These are phyloP conservation scores for Diacarnus erythraeanus DNA, from an alignment of 37 sponge, comb jelly and placozoan genomes.

Conservation along the genomic window DNA sequence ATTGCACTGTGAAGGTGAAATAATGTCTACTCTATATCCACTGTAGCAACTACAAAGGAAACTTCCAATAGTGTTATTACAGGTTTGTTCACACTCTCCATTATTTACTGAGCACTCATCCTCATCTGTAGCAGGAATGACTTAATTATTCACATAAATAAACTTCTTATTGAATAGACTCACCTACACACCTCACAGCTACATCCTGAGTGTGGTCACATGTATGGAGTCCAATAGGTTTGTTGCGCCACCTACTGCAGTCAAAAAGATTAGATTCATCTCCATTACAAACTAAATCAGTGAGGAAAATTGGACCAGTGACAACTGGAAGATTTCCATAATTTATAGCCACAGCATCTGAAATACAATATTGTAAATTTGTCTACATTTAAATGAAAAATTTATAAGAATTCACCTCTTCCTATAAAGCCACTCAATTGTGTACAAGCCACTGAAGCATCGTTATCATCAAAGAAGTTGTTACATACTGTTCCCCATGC, in stretches of 20 bases:
- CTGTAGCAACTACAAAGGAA: slow-evolving; percentile 17
- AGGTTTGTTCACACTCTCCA: slow-evolving; percentile 39
- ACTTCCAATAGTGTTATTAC: slow-evolving; percentile 32
- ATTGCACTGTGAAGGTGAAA: slow-evolving; percentile 3
- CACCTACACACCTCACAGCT: slow-evolving; percentile 23
- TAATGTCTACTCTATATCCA: slow-evolving; percentile 22
- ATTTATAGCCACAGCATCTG: neutral
- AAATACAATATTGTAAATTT: too few species aligned
- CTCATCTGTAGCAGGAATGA: slow-evolving; percentile 18
- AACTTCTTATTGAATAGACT: neutral
- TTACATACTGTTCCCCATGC: slow-evolving; percentile 42
- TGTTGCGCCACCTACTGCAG: neutral
- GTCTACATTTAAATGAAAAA: too few species aligned
- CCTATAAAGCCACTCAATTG: slow-evolving; percentile 12
- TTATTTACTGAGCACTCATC: slow-evolving; percentile 28
- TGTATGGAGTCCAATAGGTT: slow-evolving; percentile 3
- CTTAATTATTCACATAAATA: neutral
- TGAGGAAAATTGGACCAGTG: slow-evolving; percentile 31
- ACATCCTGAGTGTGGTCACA: slow-evolving; percentile 41
- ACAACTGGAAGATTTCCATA: neutral
- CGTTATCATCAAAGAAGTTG: slow-evolving; percentile 10
- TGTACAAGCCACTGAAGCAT: slow-evolving; percentile 26
- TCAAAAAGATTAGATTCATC: slow-evolving; percentile 9
- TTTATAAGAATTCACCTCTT: too few species aligned
- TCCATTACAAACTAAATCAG: slow-evolving; percentile 16